Base-by-base conservation (phyloP, 2,113 vertebrate genomes). In the Podarcis raffonei region DNA sequence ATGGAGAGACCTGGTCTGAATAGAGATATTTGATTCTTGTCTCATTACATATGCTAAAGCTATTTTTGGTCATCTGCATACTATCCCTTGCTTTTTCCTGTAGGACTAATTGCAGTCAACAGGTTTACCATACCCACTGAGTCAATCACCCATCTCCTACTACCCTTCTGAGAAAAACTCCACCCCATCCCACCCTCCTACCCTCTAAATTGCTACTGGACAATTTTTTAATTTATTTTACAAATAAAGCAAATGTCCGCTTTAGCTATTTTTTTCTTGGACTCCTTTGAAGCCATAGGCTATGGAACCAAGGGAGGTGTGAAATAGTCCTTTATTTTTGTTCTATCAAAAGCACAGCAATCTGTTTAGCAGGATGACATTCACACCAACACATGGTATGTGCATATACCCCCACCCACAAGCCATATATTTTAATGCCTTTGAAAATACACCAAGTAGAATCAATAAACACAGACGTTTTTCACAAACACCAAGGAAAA, bases 331-430 rank as follows among this genome's bases (percentile, higher is more conserved):
- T 83, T 48, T 85, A 89, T 84, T 94, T 94, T 77, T 76, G 81
- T 53, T 89, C 85, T 13, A 82, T 0, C 23, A 91, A 91, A 81
- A 72, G 92, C 87, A 88, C 65, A 86, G 62, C 0, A 0, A 85
- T 53, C 66, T 92, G 89, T 71, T 87, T 89, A 89, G 89, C 86
- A 94, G 94, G 88, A 91, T 90, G 89, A 66, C 84, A 92, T 68
- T 72, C 74, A 71, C 0, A 4, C 8, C 72, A 32, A 74, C 53
- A 59, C 53, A 66, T 1, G 48, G 3, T 13, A 35, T 6, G 18
- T 0, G 0, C 80, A 71, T 74, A 65, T 79, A 83, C 86, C 90
- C 84, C 92, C 89, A 89, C 77, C 0, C 59, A 6, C 66, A 74
- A 79, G 59, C 90, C 87, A 35, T 7, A 30, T 66, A 66, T 53